These are phyloP conservation scores for Pangasius sanitwongsei DNA, from an alignment of 2,797 vertebrate species.

Conservation along the genomic window DNA sequence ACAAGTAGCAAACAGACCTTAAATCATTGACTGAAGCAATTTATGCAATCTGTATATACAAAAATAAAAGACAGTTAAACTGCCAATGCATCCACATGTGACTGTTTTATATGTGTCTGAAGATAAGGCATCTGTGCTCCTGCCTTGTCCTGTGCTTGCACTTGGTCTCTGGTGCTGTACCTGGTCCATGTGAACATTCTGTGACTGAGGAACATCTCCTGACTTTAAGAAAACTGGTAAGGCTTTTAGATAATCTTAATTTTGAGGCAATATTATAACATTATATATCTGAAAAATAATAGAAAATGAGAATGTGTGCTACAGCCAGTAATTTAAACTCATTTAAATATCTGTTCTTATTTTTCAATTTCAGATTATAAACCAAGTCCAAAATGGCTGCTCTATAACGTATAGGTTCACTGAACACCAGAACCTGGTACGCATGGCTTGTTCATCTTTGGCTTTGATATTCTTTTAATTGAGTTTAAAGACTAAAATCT, in stretches of 20 bases:
- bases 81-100: neutral
- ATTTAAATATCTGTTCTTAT: neutral
- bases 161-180: constrained; percentile 61
- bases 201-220: constrained; percentile 65
- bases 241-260: neutral
- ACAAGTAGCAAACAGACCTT: neutral
- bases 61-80: neutral
- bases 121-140: constrained; percentile 67
- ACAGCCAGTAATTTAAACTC: neutral
- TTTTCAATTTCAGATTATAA: constrained; percentile 65
- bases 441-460: constrained; percentile 27
- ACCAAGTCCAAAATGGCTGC: constrained; percentile 69
- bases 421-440: constrained; percentile 65
- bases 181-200: constrained; percentile 69
- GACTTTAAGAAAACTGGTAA: constrained; percentile 67
- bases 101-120: constrained; percentile 36
- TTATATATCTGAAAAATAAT: neutral
- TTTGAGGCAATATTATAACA: neutral
- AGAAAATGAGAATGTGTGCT: neutral
- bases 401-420: constrained; percentile 64
- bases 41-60: neutral
- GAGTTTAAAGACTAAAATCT: no score
- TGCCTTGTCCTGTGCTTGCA: constrained; percentile 64
- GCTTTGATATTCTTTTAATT: neutral
- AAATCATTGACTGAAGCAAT: neutral